phyloP scores from a whole-genome alignment of 2,797 vertebrate genomes.

The Enteromius thamalakanensis region DNA sequence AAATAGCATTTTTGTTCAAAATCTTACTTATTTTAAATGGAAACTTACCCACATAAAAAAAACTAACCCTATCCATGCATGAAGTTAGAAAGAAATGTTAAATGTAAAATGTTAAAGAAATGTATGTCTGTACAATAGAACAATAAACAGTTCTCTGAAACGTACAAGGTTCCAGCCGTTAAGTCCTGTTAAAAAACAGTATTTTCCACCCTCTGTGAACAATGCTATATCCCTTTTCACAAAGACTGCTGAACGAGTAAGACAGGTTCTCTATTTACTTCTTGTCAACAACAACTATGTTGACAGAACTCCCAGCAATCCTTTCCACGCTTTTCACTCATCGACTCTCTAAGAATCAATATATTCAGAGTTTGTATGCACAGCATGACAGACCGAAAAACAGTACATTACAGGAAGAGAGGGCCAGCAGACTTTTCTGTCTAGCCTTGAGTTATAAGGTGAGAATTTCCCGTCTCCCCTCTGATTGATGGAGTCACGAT shows the following conservation, averaged over 20 bases:
- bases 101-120: neutral
- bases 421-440: constrained; percentile 30
- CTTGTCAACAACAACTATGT: constrained; percentile 9
- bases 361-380: constrained; percentile 7
- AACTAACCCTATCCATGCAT: too few relatives aligned
- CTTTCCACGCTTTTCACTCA: neutral
- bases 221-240: neutral
- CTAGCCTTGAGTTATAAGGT: constrained; percentile 56
- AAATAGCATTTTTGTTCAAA: too few relatives aligned
- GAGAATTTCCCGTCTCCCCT: constrained; percentile 60
- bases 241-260: neutral
- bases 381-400: neutral
- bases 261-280: constrained; percentile 4
- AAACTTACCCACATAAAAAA: too few relatives aligned
- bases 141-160: neutral
- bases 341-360: neutral
- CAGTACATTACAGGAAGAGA: constrained; percentile 20
- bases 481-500: constrained; percentile 65
- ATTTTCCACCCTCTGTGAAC: neutral
- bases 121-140: neutral
- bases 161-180: neutral
- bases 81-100: too few relatives aligned
- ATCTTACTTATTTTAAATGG: too few relatives aligned
- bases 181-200: neutral
- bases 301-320: neutral